These are phyloP conservation scores for Drosophila mayaguana DNA, from an alignment of 2,888 invertebrate species.

Conservation along the genomic window DNA sequence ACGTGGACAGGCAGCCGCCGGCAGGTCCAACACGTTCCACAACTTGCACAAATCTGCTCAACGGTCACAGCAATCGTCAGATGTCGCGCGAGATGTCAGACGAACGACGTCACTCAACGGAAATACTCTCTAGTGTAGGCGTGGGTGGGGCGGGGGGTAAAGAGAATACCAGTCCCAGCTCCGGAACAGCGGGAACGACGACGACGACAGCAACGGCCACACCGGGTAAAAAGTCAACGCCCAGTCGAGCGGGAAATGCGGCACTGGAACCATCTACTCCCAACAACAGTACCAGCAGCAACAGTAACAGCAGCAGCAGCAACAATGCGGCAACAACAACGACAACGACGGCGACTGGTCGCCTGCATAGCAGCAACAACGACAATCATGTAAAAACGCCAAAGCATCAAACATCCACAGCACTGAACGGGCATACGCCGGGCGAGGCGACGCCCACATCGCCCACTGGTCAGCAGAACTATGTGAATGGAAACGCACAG, in stretches of 20 bases:
- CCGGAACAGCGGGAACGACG: slow-evolving; percentile 30
- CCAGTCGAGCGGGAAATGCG: slow-evolving; percentile 36
- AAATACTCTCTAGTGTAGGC: slow-evolving; percentile 80
- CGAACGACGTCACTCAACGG: slow-evolving; percentile 84
- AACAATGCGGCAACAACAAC: slow-evolving; percentile 49
- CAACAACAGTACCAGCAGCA: slow-evolving; percentile 49
- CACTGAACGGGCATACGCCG: slow-evolving; percentile 49
- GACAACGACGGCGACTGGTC: slow-evolving; percentile 47
- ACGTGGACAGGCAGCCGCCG: slow-evolving; percentile 66
- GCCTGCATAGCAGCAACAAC: slow-evolving; percentile 57
- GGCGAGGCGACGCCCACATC: slow-evolving; percentile 58
- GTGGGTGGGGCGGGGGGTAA: slow-evolving; percentile 58
- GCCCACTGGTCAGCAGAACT: slow-evolving; percentile 77
- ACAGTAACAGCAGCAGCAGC: slow-evolving; percentile 40
- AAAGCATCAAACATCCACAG: slow-evolving; percentile 69
- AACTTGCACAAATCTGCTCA: slow-evolving; percentile 84
- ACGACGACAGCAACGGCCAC: slow-evolving; percentile 43
- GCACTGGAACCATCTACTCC: slow-evolving; percentile 58
- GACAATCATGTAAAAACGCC: slow-evolving; percentile 79
- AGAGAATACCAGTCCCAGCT: slow-evolving; percentile 80
- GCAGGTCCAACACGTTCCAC: slow-evolving; percentile 84
- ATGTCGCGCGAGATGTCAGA: slow-evolving; percentile 61
- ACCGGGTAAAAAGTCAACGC: slow-evolving; percentile 58
- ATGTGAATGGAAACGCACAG: slow-evolving; percentile 72
- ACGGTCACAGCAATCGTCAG: slow-evolving; percentile 71